Conservation (phyloP, 1,140 invertebrate species). For the Samia ricini region DNA sequence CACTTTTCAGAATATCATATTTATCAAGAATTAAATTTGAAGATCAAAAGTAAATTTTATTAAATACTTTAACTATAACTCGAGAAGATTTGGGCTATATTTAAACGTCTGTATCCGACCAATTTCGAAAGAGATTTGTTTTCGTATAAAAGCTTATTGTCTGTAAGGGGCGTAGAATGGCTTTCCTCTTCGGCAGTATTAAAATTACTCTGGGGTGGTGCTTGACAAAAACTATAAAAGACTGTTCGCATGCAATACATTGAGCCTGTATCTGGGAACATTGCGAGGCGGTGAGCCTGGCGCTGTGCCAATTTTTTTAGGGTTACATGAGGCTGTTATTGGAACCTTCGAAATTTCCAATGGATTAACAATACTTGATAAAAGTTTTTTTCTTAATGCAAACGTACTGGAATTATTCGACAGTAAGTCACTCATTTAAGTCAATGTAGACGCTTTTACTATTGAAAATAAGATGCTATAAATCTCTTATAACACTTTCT, state of each 20-base stretch:
- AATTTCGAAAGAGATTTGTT: slow-evolving; percentile 30
- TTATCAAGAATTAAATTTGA: too few relatives aligned
- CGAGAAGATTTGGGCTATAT: slow-evolving; percentile 16
- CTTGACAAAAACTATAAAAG: slow-evolving; percentile 47
- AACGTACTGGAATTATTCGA: not conserved
- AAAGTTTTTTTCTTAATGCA: not conserved
- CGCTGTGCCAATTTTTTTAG: slow-evolving; percentile 25
- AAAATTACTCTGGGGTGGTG: slow-evolving; percentile 33
- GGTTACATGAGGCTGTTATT: not conserved
- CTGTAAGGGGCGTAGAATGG: slow-evolving; percentile 15
- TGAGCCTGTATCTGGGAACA: slow-evolving; percentile 16
- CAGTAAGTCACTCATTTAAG: too few relatives aligned
- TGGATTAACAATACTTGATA: not conserved
- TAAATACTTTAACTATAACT: slow-evolving; percentile 6
- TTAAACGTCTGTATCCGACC: slow-evolving; percentile 26
- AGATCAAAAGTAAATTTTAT: too few relatives aligned
- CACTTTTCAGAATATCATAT: too few relatives aligned
- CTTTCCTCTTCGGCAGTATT: slow-evolving; percentile 30
- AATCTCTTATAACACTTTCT: too few relatives aligned
- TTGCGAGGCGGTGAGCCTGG: slow-evolving; percentile 16
- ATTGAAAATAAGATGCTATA: too few relatives aligned
- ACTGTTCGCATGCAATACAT: slow-evolving; percentile 43
- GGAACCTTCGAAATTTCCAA: not conserved
- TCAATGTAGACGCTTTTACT: too few relatives aligned
- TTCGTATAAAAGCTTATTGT: slow-evolving; percentile 40